Evolutionary conservation across 2,888 invertebrate genomes (phyloP).

Genomic region (Mylabris sibirica): DNA sequence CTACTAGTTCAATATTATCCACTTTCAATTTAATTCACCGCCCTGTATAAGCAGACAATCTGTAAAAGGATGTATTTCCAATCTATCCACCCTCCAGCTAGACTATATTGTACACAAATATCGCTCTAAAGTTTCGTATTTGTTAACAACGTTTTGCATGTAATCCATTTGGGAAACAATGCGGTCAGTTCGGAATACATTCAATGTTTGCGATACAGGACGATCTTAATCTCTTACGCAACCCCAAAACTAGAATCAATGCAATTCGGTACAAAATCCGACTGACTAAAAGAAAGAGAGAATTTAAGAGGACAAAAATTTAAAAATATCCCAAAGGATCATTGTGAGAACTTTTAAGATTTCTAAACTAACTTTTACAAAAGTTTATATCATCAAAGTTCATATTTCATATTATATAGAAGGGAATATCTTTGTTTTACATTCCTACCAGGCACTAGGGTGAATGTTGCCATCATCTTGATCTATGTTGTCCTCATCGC

Average conservation of each 20-base stretch:
- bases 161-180: slow-evolving; percentile 5
- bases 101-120: neutral
- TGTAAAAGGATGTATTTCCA: neutral
- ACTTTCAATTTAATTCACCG: neutral
- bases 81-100: neutral
- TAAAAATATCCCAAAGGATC: neutral
- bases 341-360: neutral
- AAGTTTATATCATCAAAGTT: slow-evolving; percentile 4
- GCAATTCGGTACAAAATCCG: neutral
- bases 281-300: neutral
- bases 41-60: neutral
- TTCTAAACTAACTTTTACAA: neutral
- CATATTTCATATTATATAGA: neutral
- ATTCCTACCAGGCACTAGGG: neutral
- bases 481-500: neutral
- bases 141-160: neutral
- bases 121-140: neutral
- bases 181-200: neutral
- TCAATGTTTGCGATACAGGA: neutral
- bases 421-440: neutral
- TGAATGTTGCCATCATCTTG: neutral
- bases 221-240: neutral
- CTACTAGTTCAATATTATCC: neutral
- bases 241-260: neutral
- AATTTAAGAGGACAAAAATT: neutral